Evolutionary conservation across 2,888 invertebrate species (phyloP).

Genomic region (Synanthedon myopaeformis): DNA sequence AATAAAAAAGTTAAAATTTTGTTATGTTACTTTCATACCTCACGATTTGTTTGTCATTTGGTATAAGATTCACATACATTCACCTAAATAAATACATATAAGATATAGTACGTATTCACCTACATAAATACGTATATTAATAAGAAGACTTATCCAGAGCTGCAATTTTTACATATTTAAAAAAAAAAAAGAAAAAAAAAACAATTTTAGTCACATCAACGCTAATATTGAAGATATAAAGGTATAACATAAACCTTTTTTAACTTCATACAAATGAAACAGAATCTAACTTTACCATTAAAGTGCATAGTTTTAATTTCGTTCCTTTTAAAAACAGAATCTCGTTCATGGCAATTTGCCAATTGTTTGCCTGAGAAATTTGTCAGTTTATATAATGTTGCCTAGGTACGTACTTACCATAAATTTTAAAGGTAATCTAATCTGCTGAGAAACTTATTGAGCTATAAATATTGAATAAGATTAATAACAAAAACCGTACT

Average conservation of each 20-base stretch:
- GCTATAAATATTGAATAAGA: not conserved
- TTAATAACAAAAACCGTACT: too few species aligned
- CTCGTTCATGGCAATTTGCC: slow-evolving; percentile 3
- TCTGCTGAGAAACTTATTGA: not conserved
- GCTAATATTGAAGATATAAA: not conserved
- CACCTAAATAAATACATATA: too few species aligned
- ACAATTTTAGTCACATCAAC: too few species aligned
- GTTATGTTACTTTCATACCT: too few species aligned
- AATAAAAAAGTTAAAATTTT: too few species aligned
- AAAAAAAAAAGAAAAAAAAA: too few species aligned
- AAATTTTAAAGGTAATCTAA: not conserved
- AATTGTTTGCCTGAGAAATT: slow-evolving; percentile 5
- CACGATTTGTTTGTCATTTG: too few species aligned
- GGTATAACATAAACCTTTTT: not conserved
- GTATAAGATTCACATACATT: too few species aligned
- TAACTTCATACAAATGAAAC: not conserved
- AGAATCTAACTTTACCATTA: slow-evolving; percentile 4
- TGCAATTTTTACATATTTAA: too few species aligned
- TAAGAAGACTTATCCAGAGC: too few species aligned
- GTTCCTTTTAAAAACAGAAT: slow-evolving; percentile 3
- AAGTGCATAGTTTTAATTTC: slow-evolving; percentile 6
- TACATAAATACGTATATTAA: too few species aligned
- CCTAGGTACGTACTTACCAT: not conserved
- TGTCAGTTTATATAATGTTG: not conserved
- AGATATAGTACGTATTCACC: too few species aligned